A percentile compares a stretch with the other conserved stretches of the same genome.
Evolutionary conservation across 2,797 vertebrate genomes (phyloP).

Genomic region (Aselliscus stoliczkanus): DNA sequence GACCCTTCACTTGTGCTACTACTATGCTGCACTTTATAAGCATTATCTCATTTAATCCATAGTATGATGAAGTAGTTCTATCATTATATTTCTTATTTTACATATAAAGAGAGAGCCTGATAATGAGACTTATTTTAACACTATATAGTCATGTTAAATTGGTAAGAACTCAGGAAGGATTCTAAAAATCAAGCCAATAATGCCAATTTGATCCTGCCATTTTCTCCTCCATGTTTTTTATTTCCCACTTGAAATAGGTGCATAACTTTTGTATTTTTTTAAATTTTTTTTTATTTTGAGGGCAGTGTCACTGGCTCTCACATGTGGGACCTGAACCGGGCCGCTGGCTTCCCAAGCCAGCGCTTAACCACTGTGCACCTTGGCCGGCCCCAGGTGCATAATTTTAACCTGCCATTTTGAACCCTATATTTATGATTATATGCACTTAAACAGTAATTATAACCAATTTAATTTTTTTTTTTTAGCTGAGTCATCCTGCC

Average conservation of each 20-base stretch:
- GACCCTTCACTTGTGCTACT: not conserved
- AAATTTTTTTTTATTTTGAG: not conserved
- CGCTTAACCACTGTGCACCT: too few relatives aligned
- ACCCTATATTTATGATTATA: not conserved
- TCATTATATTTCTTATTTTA: not conserved
- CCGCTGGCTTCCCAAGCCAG: too few relatives aligned
- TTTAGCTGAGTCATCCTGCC: too few relatives aligned
- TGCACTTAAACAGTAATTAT: not conserved
- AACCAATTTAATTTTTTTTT: not conserved
- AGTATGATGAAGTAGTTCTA: not conserved
- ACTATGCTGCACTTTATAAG: not conserved
- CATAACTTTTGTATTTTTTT: too few relatives aligned
- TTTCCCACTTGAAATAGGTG: not conserved
- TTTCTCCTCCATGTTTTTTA: not conserved
- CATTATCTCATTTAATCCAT: constrained; percentile 1
- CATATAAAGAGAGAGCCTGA: not conserved
- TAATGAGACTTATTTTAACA: not conserved
- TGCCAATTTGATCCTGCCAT: not conserved
- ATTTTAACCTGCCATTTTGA: constrained; percentile 14
- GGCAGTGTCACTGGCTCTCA: too few relatives aligned
- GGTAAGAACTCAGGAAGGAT: not conserved
- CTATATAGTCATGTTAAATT: not conserved
- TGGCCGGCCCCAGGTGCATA: not conserved
- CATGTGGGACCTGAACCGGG: too few relatives aligned
- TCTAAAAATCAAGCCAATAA: not conserved